phyloP scores from a whole-genome alignment of 2,113 vertebrate species.

The Protomyctophum bolini region DNA sequence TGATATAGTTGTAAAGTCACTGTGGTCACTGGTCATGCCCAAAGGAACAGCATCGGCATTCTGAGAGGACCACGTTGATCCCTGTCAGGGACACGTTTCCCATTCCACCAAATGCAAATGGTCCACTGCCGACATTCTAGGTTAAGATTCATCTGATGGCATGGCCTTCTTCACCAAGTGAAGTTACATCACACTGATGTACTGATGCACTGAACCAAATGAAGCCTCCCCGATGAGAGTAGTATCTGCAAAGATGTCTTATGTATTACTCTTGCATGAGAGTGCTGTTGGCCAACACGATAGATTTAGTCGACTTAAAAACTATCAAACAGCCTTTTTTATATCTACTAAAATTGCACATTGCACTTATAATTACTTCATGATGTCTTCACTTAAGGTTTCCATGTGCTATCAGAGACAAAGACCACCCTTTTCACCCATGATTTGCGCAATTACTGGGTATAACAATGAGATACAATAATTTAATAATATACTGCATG shows the following conservation, averaged over 20 bases:
- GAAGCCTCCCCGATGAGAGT: conserved; percentile 6
- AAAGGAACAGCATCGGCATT: conserved; percentile 49
- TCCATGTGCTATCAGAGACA: background rate
- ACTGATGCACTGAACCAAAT: conserved; percentile 6
- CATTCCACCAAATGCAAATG: conserved; percentile 15
- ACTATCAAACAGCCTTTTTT: conserved; percentile 13
- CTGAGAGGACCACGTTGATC: conserved; percentile 19
- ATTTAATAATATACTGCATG: too few species aligned
- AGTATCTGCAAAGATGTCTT: conserved; percentile 10
- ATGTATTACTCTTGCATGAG: conserved; percentile 19
- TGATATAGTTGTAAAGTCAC: conserved; percentile 26
- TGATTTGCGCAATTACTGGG: background rate
- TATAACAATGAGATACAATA: background rate
- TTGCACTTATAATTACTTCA: background rate
- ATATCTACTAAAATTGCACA: conserved; percentile 40
- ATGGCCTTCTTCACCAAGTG: conserved; percentile 37
- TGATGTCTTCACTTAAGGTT: background rate
- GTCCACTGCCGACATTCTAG: conserved; percentile 44
- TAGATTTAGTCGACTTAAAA: conserved; percentile 10
- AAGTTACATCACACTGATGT: conserved; percentile 19
- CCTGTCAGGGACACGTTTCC: conserved; percentile 45
- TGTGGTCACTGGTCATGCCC: conserved; percentile 17
- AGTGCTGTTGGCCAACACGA: conserved; percentile 9
- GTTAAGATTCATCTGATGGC: conserved; percentile 50
- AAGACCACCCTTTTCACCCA: background rate